These are phyloP conservation scores for Catharus minimus DNA, from an alignment of 2,113 vertebrate species.

Conservation along the genomic window DNA sequence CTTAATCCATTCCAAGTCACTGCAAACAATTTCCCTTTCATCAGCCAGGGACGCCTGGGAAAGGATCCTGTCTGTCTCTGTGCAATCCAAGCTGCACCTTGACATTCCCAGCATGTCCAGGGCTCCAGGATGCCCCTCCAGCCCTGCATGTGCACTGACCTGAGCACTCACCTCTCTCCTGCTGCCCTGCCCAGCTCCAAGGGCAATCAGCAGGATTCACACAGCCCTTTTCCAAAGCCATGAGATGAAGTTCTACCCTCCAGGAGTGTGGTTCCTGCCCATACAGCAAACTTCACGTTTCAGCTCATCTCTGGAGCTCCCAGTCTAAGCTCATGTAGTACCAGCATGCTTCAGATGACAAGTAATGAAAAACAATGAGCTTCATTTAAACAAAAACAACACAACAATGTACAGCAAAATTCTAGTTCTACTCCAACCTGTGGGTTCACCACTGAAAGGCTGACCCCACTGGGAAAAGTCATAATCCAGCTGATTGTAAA, in stretches of 20 bases:
- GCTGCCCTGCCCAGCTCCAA: not conserved
- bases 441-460: not conserved
- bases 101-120: not conserved
- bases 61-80: not conserved
- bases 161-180: not conserved
- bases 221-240: not conserved
- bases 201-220: not conserved
- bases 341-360: not conserved
- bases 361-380: not conserved
- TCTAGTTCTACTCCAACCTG: not conserved
- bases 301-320: not conserved
- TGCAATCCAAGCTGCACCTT: not conserved
- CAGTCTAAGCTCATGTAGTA: not conserved
- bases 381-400: not conserved
- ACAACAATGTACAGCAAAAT: not conserved
- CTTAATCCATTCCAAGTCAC: slow-evolving; percentile 15
- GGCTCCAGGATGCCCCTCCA: not conserved
- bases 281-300: not conserved
- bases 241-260: not conserved
- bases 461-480: not conserved
- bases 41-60: not conserved
- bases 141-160: not conserved
- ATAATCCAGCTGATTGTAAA: not conserved
- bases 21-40: slow-evolving; percentile 8
- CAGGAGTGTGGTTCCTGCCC: not conserved